Evolutionary conservation across 2,797 vertebrate genomes (phyloP).

Genomic region (Scarus forsteni): DNA sequence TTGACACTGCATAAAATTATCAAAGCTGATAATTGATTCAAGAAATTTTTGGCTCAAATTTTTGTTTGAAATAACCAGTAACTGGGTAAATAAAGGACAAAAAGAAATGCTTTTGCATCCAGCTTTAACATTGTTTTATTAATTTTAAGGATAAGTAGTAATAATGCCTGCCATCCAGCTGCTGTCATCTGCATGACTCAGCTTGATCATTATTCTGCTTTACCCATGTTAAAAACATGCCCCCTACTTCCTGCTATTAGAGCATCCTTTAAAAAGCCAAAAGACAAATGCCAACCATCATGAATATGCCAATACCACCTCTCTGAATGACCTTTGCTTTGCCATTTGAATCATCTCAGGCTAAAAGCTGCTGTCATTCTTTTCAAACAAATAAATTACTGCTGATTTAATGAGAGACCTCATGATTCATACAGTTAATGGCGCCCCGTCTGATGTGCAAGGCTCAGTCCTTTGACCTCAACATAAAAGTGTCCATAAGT

Average conservation of each 20-base stretch:
- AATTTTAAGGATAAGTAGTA: not conserved
- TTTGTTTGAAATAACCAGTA: too few species aligned
- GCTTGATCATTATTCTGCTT: accelerated
- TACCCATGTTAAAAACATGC: not conserved
- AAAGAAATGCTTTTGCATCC: not conserved
- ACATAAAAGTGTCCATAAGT: constrained; percentile 2
- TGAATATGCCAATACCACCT: not conserved
- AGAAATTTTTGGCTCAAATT: too few species aligned
- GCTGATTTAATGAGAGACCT: not conserved
- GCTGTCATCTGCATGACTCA: not conserved
- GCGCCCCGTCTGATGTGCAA: not conserved
- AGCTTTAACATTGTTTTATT: not conserved
- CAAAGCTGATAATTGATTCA: too few species aligned
- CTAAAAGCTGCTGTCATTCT: constrained; percentile 14
- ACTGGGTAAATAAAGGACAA: too few species aligned
- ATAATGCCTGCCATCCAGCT: not conserved
- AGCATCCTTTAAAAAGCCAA: not conserved
- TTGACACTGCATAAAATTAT: too few species aligned
- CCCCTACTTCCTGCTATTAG: not conserved
- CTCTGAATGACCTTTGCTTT: constrained; percentile 4
- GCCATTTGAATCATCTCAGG: constrained; percentile 17
- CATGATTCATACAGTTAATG: not conserved
- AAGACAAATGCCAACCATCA: constrained; percentile 4
- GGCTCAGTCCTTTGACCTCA: constrained; percentile 13
- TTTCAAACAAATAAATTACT: constrained; percentile 7